Evolutionary conservation across 2,888 invertebrate species (phyloP), one percentile per base, ranked within the genome.

Genomic region (Megamerina dolium): DNA sequence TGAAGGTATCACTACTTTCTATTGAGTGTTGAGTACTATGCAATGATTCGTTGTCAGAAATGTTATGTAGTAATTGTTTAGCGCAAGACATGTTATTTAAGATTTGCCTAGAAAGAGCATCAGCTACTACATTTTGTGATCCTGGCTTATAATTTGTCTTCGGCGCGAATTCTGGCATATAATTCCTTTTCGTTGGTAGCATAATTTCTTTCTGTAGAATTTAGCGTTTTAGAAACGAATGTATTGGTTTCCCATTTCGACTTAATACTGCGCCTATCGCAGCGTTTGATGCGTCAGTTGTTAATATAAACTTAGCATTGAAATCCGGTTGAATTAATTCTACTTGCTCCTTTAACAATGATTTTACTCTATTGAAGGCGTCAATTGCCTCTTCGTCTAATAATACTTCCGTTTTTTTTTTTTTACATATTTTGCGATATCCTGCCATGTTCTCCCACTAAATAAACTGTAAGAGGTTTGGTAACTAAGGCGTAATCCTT

Each of bases 281-380:
- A 32, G 14, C 31, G 20, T 30, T 31, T 4, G 39, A 33, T 17
- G 33, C 33, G 41, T 65, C 63, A 4, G 61, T 61, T 1, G 60
- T 60, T 29, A 37, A 26, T 9, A 63, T 16, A 18, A 43, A 43
- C 19, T 43, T 43, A 19, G 47, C 37, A n/a, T 29, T 37, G n/a
- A n/a, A n/a, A n/a, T n/a, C n/a, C n/a, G n/a, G n/a, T n/a, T n/a
- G n/a, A n/a, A n/a, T n/a, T n/a, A n/a, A 20, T 41, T 41, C 29
- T 30, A 36, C 16, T 36, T 35, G 36, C 8, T 31, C 12, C 10
- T 29, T 36, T 33, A 33, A n/a, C 13, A 62, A 36, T 5, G 63
- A 56, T 33, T 33, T 33, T 9, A 33, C 17, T 14, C 16, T 33
- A 5, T 14, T 14, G 18, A 33, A 33, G 3, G 48, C 55, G 1